Percentiles rank a stretch among this genome's conserved stretches.
Evolutionary conservation across 64 coral and sea anemone genomes (phyloP).

Genomic region (Anthopleura sola): DNA sequence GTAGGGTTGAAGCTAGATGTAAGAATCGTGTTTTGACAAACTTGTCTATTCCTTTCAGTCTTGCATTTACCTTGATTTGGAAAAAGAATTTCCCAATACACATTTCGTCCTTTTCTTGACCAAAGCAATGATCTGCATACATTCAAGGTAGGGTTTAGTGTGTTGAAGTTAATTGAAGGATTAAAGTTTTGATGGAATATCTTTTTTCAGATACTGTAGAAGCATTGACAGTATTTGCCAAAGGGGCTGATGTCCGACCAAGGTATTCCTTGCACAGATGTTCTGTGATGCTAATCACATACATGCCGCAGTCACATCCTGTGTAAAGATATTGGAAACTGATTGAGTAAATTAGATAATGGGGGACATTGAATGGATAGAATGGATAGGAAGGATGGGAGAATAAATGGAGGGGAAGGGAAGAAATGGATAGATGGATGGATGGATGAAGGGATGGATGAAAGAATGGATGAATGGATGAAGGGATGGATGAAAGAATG

Average conservation of each 20-base stretch:
- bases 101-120: too few species aligned
- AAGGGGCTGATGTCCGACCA: background rate
- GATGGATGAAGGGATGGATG: background rate
- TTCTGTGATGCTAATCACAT: conserved; percentile 62
- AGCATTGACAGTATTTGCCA: conserved; percentile 23
- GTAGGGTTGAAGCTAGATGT: too few species aligned
- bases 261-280: conserved; percentile 43
- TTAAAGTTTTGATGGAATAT: conserved; percentile 23
- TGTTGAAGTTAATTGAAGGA: background rate
- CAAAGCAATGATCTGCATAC: background rate
- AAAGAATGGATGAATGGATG: background rate
- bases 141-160: too few species aligned
- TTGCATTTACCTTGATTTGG: too few species aligned
- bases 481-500: too few species aligned
- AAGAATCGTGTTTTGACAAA: too few species aligned
- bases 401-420: background rate
- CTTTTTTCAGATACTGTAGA: conserved; percentile 6
- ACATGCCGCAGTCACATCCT: conserved; percentile 80
- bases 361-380: background rate
- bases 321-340: background rate
- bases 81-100: background rate
- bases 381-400: background rate
- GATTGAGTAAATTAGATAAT: background rate
- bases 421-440: background rate
- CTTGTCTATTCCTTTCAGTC: too few species aligned